Conservation (phyloP, 2,797 vertebrate species). For the Sebastolobus altivelis region DNA sequence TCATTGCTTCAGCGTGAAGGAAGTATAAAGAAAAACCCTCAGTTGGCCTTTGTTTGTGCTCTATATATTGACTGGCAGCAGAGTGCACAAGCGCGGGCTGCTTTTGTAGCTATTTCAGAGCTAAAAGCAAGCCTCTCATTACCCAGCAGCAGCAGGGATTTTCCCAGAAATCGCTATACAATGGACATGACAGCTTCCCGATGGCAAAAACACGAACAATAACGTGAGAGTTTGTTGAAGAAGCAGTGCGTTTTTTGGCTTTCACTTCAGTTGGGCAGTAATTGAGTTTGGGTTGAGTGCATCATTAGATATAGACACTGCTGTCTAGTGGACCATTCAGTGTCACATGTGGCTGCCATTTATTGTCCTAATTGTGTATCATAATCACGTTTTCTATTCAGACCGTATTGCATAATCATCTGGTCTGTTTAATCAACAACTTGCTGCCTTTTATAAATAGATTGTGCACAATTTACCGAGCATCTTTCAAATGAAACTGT, state of each 20-base stretch:
- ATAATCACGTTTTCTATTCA: conserved; percentile 48
- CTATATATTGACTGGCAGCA: conserved; percentile 51
- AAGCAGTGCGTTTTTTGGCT: conserved; percentile 33
- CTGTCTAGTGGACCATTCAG: conserved; percentile 10
- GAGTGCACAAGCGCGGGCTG: conserved; percentile 36
- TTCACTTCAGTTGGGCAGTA: conserved; percentile 39
- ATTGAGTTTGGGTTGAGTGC: conserved; percentile 54
- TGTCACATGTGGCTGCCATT: conserved; percentile 30
- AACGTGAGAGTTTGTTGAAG: conserved; percentile 35
- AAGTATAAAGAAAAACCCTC: conserved; percentile 44
- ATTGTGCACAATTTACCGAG: not conserved
- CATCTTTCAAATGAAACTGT: conserved; percentile 24
- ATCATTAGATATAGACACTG: conserved; percentile 42
- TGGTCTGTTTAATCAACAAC: conserved; percentile 36
- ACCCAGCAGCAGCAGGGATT: conserved; percentile 66
- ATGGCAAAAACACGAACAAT: conserved; percentile 47
- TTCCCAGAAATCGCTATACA: conserved; percentile 71
- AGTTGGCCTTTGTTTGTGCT: conserved; percentile 59
- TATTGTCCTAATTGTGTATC: conserved; percentile 32
- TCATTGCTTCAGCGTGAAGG: conserved; percentile 40
- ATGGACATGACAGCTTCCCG: conserved; percentile 49
- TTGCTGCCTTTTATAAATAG: conserved; percentile 15
- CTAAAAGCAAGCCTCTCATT: conserved; percentile 72
- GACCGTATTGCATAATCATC: conserved; percentile 42
- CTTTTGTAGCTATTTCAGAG: conserved; percentile 71